These are phyloP conservation scores for Drosophila planitibia DNA, from an alignment of 2,888 invertebrate genomes.

Conservation along the genomic window DNA sequence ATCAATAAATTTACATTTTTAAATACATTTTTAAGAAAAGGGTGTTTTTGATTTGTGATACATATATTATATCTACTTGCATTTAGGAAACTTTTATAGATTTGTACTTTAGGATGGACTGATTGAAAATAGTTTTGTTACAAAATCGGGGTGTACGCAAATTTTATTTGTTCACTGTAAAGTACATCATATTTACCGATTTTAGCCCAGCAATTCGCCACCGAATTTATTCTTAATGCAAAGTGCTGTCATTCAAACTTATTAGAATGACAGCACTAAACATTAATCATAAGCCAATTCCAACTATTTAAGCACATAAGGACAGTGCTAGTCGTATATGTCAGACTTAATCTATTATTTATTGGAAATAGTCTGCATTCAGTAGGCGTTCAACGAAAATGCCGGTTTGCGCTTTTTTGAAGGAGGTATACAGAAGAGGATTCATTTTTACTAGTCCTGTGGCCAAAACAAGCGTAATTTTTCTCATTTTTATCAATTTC, in stretches of 20 bases:
- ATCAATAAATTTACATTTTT: not conserved
- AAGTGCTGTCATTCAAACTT: not conserved
- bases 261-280: not conserved
- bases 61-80: not conserved
- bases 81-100: not conserved
- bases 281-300: not conserved
- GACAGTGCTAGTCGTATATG: not conserved
- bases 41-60: not conserved
- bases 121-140: not conserved
- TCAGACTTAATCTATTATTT: not conserved
- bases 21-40: not conserved
- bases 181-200: too few species aligned
- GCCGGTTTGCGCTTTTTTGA: conserved; percentile 5
- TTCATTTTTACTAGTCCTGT: not conserved
- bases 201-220: not conserved
- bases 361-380: not conserved
- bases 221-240: not conserved
- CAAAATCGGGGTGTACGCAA: not conserved
- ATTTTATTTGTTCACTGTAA: not conserved
- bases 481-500: not conserved
- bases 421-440: not conserved
- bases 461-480: not conserved
- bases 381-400: not conserved
- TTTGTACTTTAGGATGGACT: not conserved
- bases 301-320: not conserved